phyloP scores from a whole-genome alignment of 2,888 invertebrate species.

The Eupithecia tripunctaria region DNA sequence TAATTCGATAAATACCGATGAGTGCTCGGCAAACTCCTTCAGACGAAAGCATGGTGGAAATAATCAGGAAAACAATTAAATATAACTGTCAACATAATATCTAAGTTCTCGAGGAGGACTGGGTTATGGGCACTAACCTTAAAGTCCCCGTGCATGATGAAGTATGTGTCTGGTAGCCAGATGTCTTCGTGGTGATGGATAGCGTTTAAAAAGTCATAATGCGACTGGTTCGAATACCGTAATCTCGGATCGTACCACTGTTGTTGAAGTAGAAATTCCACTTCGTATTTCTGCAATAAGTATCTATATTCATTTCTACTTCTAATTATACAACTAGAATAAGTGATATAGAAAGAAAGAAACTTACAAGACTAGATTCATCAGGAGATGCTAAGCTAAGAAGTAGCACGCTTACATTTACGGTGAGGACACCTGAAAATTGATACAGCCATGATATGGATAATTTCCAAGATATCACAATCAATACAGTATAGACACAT shows the following conservation, averaged over 20 bases:
- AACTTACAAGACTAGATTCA: slow-evolving; percentile 97
- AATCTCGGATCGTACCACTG: slow-evolving; percentile 97
- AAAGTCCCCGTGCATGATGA: slow-evolving; percentile 98
- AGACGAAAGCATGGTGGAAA: slow-evolving; percentile 72
- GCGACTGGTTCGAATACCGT: slow-evolving; percentile 94
- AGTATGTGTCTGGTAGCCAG: slow-evolving; percentile 97
- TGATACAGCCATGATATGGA: slow-evolving; percentile 45
- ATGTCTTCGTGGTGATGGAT: slow-evolving; percentile 96
- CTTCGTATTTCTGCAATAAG: slow-evolving; percentile 94
- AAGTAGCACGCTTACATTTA: slow-evolving; percentile 96
- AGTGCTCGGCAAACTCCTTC: slow-evolving; percentile 74
- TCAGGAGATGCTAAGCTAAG: slow-evolving; percentile 97
- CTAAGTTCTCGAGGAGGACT: slow-evolving; percentile 12
- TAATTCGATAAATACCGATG: slow-evolving; percentile 72
- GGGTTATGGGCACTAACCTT: slow-evolving; percentile 79
- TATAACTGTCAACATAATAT: slow-evolving; percentile 47
- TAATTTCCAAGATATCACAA: slow-evolving; percentile 50
- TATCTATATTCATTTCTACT: slow-evolving; percentile 12
- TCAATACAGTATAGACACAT: slow-evolving; percentile 7
- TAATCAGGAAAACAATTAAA: slow-evolving; percentile 65
- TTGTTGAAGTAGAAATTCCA: slow-evolving; percentile 96
- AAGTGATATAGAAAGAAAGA: slow-evolving; percentile 39
- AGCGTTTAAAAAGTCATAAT: slow-evolving; percentile 95
- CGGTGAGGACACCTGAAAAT: slow-evolving; percentile 93
- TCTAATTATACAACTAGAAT: slow-evolving; percentile 10